Conservation (phyloP, 2,113 vertebrate genomes). For the Pogona vitticeps region DNA sequence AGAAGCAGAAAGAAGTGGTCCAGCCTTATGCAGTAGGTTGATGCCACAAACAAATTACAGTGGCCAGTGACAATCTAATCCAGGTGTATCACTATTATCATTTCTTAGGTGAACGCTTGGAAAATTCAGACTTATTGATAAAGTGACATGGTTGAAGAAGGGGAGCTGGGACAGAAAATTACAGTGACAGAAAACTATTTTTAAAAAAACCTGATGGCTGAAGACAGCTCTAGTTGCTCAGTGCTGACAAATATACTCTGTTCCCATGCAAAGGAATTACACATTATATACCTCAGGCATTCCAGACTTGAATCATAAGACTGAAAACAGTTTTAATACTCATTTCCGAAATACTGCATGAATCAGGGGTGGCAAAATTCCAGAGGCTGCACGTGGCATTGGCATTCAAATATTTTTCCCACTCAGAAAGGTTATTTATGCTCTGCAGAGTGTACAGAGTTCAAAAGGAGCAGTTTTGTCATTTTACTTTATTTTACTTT, state of each 20-base stretch:
- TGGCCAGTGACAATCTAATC: not conserved
- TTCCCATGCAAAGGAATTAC: not conserved
- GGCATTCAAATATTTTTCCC: too few species aligned
- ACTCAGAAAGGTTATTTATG: too few species aligned
- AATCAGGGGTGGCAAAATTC: not conserved
- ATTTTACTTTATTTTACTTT: too few species aligned
- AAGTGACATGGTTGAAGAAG: too few species aligned
- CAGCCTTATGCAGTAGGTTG: not conserved
- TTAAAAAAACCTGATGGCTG: too few species aligned
- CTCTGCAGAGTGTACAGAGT: too few species aligned
- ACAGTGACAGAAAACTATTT: too few species aligned
- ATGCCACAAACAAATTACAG: not conserved
- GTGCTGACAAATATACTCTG: not conserved
- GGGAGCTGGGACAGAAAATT: too few species aligned
- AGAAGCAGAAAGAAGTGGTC: not conserved
- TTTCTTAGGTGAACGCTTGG: not conserved
- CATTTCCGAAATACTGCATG: not conserved
- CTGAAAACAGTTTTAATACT: not conserved
- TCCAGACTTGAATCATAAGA: not conserved
- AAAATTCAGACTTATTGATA: too few species aligned
- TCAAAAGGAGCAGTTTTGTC: too few species aligned
- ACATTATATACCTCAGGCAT: not conserved
- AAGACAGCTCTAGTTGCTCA: not conserved
- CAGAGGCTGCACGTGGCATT: too few species aligned
- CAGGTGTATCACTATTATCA: not conserved